phyloP scores from a whole-genome alignment of 2,113 vertebrate species.

The Atrichornis clamosus region DNA sequence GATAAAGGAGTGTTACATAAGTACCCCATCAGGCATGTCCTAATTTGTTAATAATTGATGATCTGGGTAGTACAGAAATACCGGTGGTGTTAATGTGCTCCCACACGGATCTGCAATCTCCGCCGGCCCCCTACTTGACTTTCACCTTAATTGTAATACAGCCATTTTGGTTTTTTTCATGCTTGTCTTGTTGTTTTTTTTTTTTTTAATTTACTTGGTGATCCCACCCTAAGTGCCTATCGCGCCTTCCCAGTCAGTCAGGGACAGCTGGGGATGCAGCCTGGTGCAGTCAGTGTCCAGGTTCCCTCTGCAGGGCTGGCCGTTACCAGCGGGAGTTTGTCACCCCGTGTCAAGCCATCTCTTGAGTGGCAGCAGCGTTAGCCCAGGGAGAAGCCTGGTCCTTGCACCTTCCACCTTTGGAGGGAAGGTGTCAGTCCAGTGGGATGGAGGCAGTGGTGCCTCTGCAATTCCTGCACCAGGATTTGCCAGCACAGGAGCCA shows the following conservation, averaged over 20 bases:
- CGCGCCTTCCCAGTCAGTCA: background rate
- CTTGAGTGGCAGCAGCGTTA: background rate
- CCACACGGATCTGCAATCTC: background rate
- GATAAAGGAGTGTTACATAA: slow-evolving; percentile 30
- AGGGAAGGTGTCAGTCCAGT: background rate
- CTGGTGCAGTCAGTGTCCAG: background rate
- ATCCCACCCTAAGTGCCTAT: background rate
- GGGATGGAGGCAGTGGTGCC: background rate
- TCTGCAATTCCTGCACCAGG: background rate
- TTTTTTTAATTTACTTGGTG: background rate
- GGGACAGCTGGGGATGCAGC: background rate
- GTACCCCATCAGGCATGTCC: slow-evolving; percentile 9
- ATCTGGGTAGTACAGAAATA: background rate
- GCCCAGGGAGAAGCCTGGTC: background rate
- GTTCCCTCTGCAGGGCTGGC: slow-evolving; percentile 15
- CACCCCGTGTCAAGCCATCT: background rate
- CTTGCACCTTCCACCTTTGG: background rate
- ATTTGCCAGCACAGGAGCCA: fast-evolving
- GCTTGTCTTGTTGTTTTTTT: background rate
- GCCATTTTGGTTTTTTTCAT: background rate
- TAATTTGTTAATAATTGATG: slow-evolving; percentile 55
- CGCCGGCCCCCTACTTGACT: background rate
- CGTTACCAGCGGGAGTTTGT: background rate
- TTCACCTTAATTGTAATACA: background rate
- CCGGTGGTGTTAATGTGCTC: background rate